Base-by-base conservation (phyloP, 2,113 vertebrate genomes). In the Trichomycterus rosablanca region DNA sequence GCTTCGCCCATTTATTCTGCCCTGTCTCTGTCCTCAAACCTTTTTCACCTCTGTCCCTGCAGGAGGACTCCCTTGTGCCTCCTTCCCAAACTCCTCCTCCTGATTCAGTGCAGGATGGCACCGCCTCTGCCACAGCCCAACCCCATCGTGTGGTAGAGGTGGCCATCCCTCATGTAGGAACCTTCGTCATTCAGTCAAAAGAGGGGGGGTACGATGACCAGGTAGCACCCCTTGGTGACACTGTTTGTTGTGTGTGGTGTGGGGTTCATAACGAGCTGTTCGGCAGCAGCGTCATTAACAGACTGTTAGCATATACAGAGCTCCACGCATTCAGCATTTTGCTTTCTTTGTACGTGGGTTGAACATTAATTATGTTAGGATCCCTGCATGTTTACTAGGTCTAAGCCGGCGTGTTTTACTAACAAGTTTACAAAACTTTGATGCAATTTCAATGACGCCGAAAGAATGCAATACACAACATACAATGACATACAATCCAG, bases 141-240 rank as follows among this genome's bases (percentile, higher is more conserved):
- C 83, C 81, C 72, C 92, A 94, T 82, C 90, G 80, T 81, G 90
- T 89, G 72, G 85, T 96, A 79, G 91, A 98, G 87, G 92, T 97
- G 87, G 90, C 90, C 81, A 92, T 94, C 73, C 93, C 94, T 72
- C 88, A 92, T 70, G 81, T 97, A 89, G 94, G 92, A 80, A 93
- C 90, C 76, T 93, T 94, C 86, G 86, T 95, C 80, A 90, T 93
- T 88, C 89, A 95, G 83, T 88, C 92, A 84, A 89, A 93, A 84
- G 90, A 93, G 86, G 92, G 92, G 85, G 93, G 93, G 80, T 97
- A 97, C 84, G 93, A 98, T 78, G 94, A 98, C 23, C 91, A 98
- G 95, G 94, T 98, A 98, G 89, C 71, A 26, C 32, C 7, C 16
- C 39, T 34, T 5, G 20, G n/a, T 26, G 12, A 12, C 34, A 12